Conservation (phyloP, 2,888 invertebrate genomes). For the Eupithecia centaureata region DNA sequence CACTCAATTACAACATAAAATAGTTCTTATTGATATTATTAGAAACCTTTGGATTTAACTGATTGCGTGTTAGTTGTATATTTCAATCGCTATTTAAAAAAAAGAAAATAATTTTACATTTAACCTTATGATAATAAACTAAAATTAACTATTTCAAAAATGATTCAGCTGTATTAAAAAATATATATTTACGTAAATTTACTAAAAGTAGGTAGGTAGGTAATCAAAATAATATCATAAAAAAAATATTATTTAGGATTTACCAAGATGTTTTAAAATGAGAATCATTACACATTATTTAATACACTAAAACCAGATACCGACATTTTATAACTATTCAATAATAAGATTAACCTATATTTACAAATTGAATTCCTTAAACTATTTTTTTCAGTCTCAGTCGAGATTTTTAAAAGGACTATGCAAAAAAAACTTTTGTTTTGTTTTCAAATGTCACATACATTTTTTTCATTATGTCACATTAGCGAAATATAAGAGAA, state of each 20-base stretch:
- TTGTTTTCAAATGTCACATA: not conserved
- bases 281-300: too few relatives aligned
- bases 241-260: not conserved
- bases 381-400: slow-evolving; percentile 42
- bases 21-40: not conserved
- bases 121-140: too few relatives aligned
- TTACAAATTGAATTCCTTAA: slow-evolving; percentile 17
- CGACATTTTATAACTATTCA: not conserved
- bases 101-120: not conserved
- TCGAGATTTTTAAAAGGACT: slow-evolving; percentile 29
- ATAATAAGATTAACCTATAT: not conserved
- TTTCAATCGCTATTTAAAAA: not conserved
- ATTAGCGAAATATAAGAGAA: not conserved
- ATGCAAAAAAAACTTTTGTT: not conserved
- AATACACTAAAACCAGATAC: not conserved
- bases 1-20: slow-evolving; percentile 4
- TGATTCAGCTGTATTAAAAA: too few relatives aligned
- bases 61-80: not conserved
- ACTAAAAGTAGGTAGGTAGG: too few relatives aligned
- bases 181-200: too few relatives aligned
- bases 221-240: too few relatives aligned
- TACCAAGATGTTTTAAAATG: too few relatives aligned
- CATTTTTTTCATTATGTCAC: not conserved
- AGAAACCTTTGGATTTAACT: slow-evolving; percentile 25
- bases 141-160: too few relatives aligned